Conservation (phyloP, 2,797 vertebrate species). For the Xiphophorus birchmanni region DNA sequence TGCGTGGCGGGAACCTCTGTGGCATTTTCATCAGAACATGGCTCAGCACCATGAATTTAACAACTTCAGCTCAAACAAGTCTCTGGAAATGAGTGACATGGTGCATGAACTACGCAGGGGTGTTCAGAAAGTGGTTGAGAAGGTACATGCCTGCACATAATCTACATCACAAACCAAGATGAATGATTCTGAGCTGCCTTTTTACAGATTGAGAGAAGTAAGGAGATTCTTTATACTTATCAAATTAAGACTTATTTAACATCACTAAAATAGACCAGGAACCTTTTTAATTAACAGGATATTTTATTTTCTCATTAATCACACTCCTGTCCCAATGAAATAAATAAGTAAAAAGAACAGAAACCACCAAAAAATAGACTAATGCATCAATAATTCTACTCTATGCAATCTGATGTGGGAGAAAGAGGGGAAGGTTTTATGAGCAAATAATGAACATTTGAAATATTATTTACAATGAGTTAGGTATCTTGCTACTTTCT, state of each 20-base stretch:
- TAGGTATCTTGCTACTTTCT: not conserved
- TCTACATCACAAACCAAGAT: not conserved
- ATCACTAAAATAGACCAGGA: not conserved
- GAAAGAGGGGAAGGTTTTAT: not conserved
- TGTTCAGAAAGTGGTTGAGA: conserved; percentile 84
- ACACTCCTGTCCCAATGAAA: not conserved
- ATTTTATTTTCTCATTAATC: not conserved
- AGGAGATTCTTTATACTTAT: not conserved
- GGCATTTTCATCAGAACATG: conserved; percentile 82
- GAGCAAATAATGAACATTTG: not conserved
- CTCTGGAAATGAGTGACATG: conserved; percentile 85
- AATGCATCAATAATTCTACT: not conserved
- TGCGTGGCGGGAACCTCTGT: conserved; percentile 86
- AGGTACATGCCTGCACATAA: conserved; percentile 56
- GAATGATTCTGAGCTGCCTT: not conserved
- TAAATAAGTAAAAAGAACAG: not conserved
- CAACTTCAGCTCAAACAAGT: conserved; percentile 82
- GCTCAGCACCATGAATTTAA: conserved; percentile 74
- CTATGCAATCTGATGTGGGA: not conserved
- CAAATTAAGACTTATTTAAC: not conserved
- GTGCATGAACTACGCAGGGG: conserved; percentile 82
- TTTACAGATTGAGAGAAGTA: no score
- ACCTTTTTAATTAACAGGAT: not conserved
- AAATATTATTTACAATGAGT: not conserved
- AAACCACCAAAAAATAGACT: not conserved